Evolutionary conservation across 1,140 invertebrate genomes (phyloP).

Genomic region (Apis laboriosa): DNA sequence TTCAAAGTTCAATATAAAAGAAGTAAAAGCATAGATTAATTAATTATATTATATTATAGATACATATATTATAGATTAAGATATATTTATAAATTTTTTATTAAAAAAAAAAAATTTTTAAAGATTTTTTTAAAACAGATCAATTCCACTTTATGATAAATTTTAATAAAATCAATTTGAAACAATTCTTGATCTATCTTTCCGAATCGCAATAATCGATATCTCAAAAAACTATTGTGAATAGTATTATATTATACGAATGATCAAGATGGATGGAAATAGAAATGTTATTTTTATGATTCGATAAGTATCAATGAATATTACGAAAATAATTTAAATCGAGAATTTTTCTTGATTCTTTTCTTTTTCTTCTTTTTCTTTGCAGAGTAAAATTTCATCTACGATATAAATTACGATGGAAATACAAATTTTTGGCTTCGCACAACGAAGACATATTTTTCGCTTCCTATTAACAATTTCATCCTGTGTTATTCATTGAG

Average conservation of each 20-base stretch:
- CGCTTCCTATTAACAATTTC: not conserved
- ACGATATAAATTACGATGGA: no score
- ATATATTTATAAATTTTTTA: not conserved
- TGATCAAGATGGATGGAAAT: not conserved
- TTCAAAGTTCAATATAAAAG: no score
- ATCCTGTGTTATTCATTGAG: not conserved
- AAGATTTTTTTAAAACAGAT: not conserved
- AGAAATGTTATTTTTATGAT: no score
- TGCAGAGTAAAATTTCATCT: no score
- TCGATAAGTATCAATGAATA: no score
- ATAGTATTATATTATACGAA: not conserved
- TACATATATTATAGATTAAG: no score
- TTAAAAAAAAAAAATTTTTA: not conserved
- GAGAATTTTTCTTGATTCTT: no score
- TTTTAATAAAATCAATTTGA: constrained; percentile 2
- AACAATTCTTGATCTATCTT: not conserved
- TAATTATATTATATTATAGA: no score
- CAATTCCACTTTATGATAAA: not conserved
- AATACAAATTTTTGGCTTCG: no score
- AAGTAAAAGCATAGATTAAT: no score
- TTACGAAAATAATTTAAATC: no score
- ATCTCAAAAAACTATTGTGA: not conserved
- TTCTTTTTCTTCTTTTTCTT: no score
- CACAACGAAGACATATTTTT: not conserved
- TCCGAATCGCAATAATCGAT: constrained; percentile 7